phyloP scores from a whole-genome alignment of 2,113 vertebrate species.

The Pardalotus punctatus region DNA sequence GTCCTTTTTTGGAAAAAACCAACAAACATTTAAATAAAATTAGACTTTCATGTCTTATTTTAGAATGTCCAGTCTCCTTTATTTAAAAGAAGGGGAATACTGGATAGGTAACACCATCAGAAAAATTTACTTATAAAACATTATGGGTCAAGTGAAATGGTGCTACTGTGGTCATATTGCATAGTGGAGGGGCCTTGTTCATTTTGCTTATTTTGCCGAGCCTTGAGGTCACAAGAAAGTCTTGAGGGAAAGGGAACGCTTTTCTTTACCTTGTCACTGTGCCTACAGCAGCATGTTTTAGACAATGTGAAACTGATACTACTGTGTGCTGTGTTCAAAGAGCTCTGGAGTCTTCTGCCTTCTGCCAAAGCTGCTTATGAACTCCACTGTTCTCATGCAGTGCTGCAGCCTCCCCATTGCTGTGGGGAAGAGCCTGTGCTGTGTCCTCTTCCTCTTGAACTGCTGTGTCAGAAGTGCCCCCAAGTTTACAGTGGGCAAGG shows the following conservation, averaged over 20 bases:
- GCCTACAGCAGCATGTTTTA: neutral
- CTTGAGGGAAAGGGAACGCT: neutral
- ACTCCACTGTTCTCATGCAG: neutral
- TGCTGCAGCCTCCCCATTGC: rapidly evolving
- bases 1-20: neutral
- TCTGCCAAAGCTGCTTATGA: neutral
- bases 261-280: neutral
- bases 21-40: neutral
- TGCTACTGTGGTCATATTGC: neutral
- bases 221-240: neutral
- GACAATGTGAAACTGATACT: rapidly evolving
- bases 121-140: neutral
- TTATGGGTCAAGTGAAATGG: neutral
- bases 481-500: neutral
- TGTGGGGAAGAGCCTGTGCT: neutral
- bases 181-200: neutral
- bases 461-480: neutral
- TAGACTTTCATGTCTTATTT: neutral
- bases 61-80: neutral
- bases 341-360: neutral
- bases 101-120: neutral
- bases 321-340: neutral
- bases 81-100: neutral
- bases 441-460: neutral
- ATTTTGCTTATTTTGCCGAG: neutral